Evolutionary conservation across 1,140 invertebrate species (phyloP).

Genomic region (Magallana angulata): DNA sequence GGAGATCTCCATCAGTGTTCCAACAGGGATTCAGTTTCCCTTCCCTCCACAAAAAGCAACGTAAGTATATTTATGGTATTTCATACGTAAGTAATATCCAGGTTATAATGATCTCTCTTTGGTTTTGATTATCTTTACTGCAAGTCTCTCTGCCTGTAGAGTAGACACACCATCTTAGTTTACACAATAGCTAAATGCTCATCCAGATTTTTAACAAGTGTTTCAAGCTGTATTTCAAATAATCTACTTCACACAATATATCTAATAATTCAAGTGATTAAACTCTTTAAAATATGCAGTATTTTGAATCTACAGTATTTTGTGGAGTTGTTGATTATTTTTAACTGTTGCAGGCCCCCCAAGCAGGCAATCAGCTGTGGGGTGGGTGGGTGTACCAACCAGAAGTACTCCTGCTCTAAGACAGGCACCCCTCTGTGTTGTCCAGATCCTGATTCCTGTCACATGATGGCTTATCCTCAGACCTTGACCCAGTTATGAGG

Average conservation of each 20-base stretch:
- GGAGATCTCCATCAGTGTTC: conserved; percentile 86
- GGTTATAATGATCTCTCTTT: not conserved
- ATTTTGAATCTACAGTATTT: not conserved
- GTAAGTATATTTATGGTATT: too few relatives aligned
- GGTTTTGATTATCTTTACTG: too few relatives aligned
- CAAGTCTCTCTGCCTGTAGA: too few relatives aligned
- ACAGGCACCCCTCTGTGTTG: conserved; percentile 87
- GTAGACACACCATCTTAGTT: too few relatives aligned
- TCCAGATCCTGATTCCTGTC: not conserved
- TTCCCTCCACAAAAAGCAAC: conserved; percentile 60
- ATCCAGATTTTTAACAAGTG: too few relatives aligned
- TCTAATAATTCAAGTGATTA: not conserved
- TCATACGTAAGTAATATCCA: conserved; percentile 42
- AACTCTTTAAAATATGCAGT: too few relatives aligned
- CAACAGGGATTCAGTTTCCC: conserved; percentile 83
- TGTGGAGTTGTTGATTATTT: not conserved
- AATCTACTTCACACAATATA: too few relatives aligned
- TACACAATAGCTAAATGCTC: too few relatives aligned
- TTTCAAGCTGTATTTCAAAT: too few relatives aligned
- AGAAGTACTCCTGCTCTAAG: conserved; percentile 90
- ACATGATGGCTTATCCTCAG: not conserved
- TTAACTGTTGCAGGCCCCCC: conserved; percentile 60
- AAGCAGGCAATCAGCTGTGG: conserved; percentile 84
- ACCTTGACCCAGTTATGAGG: not conserved
- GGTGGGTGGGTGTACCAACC: conserved; percentile 86